Evolutionary conservation across 2,888 invertebrate species (phyloP), one percentile per base, ranked within the genome.

Genomic region (Spicauda simplicius): DNA sequence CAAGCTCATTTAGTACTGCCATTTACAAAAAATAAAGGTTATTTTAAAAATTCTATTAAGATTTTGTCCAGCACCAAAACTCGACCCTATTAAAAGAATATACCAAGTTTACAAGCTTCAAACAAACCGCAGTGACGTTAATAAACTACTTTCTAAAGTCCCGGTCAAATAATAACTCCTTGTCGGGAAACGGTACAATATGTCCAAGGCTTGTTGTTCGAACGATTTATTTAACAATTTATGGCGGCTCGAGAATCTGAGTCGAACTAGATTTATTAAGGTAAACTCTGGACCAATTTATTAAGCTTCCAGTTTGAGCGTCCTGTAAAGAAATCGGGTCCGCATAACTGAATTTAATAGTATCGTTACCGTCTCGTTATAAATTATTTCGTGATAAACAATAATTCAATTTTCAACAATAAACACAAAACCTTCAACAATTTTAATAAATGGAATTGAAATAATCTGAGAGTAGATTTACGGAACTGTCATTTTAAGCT

Each of bases 201-300:
- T 68, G 62, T 68, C 52, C 61, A 41, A 33, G 62, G 68, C 64
- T 69, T 71, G 70, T 73, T 74, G 84, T 87, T 82, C 84, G 79
- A 82, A 77, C 88, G 85, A 89, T 90, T 90, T 90, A 88, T 88
- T 87, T 82, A 85, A 84, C 86, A 88, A 90, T 90, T 90, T 90
- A 90, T 86, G 77, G 86, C 76, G 78, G 81, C 82, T 80, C 76
- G 81, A 81, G 85, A 90, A 86, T 88, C 87, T 88, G 87, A 90
- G 83, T 86, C 85, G 80, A 81, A 84, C 81, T 78, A 82, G 85
- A 90, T 90, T 90, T 90, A 90, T 90, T 88, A 87, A 87, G 87
- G 86, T 85, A 81, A 81, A 79, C 82, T 83, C 81, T 77, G 79
- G 76, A 80, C 81, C 81, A 86, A 90, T 90, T 89, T 88, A 89